Conservation (phyloP, 2,113 vertebrate genomes). For the Mesitornis unicolor region DNA sequence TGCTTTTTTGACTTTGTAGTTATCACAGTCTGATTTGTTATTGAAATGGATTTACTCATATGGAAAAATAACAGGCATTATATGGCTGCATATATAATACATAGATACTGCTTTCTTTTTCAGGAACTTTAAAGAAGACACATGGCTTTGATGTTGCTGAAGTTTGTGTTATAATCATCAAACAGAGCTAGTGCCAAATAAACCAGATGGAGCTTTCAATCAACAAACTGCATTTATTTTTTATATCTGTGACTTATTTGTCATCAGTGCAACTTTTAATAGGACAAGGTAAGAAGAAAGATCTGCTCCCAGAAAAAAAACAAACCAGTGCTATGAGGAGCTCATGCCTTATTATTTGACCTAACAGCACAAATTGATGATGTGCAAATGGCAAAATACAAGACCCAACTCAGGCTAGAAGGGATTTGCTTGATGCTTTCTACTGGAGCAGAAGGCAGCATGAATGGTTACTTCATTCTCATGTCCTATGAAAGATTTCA, state of each 20-base stretch:
- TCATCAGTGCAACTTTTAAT: neutral
- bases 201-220: constrained; percentile 44
- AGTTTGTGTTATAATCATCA: constrained; percentile 20
- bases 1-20: neutral
- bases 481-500: neutral
- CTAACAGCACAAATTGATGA: neutral
- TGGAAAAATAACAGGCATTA: neutral
- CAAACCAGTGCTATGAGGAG: neutral
- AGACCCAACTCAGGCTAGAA: neutral
- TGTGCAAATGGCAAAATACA: neutral
- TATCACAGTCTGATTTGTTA: neutral
- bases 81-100: neutral
- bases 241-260: constrained; percentile 4
- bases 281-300: neutral
- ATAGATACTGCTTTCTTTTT: neutral
- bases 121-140: neutral
- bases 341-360: neutral
- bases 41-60: neutral
- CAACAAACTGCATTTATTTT: constrained; percentile 32
- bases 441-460: neutral
- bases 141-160: neutral
- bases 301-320: neutral
- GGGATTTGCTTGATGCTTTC: neutral
- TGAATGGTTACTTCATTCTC: neutral
- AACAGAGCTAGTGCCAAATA: neutral